Evolutionary conservation across 2,888 invertebrate species (phyloP), one percentile per base, ranked within the genome.

Genomic region (Fragum whitleyi): DNA sequence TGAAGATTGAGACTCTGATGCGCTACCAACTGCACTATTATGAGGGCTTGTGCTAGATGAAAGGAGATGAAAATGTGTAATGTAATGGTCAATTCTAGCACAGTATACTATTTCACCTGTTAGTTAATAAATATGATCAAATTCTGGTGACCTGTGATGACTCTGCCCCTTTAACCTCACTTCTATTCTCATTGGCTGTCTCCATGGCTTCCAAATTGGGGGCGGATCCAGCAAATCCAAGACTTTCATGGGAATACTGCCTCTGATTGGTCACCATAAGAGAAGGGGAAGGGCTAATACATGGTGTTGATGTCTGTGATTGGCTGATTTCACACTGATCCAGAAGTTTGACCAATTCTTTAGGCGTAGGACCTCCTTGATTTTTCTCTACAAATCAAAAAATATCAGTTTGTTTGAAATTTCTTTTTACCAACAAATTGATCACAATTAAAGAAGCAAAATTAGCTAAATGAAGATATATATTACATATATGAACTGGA

Each of bases 241-340:
- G 21, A n/a, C 53, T 39, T 7, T 74, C 74, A 3, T 53, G 74
- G 26, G 36, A 51, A 36, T 32, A 47, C 36, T 53, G 39, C 65
- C 65, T 65, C 39, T 65, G 42, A 29, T 51, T 36, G 28, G 74
- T 51, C 32, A 68, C 47, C 68, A 86, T 77, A n/a, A 91, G 79
- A 19, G 91, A 92, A 11, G 96, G 96, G 80, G 96, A 96, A 16
- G 96, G 97, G 76, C 97, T 97, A 87, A 97, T 95, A 88, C 96
- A 97, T 83, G 97, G 97, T 0, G 96, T 97, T 3, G 96, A 96
- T 90, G 96, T 96, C 79, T 96, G 95, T 79, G 96, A 96, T 93
- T 96, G 96, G 92, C 97, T 97, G 85, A 99, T 95, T 94, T 99
- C 99, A 95, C 98, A 98, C 89, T 98, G 98, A 89, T 99, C 98